A percentile compares a stretch with the other conserved stretches of the same genome.
These are phyloP conservation scores for Parnassius smintheus DNA, from an alignment of 2,888 invertebrate species.

Conservation along the genomic window DNA sequence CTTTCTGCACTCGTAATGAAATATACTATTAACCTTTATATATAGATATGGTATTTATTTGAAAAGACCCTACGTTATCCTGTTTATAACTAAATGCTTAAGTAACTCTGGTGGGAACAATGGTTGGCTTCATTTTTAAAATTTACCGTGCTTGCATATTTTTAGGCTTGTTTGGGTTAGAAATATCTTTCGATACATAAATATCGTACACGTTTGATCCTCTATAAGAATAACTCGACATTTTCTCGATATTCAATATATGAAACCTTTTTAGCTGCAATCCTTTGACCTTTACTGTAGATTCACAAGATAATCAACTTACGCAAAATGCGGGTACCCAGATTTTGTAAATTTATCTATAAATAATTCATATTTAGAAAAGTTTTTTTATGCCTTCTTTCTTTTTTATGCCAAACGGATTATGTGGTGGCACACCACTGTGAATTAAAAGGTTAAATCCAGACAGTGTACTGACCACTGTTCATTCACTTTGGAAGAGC, in stretches of 20 bases:
- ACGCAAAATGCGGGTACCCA: constrained; percentile 3
- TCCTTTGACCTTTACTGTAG: not conserved
- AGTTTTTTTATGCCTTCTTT: constrained; percentile 4
- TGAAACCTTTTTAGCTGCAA: constrained; percentile 17
- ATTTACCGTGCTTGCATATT: too few relatives aligned
- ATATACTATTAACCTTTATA: too few relatives aligned
- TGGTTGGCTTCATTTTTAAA: too few relatives aligned
- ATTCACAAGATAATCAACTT: constrained; percentile 25
- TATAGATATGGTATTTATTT: too few relatives aligned
- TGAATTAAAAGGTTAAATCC: not conserved
- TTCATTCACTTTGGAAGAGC: too few relatives aligned
- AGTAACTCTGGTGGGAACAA: too few relatives aligned
- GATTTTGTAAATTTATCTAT: constrained; percentile 12
- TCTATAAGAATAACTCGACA: not conserved
- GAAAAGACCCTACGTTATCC: too few relatives aligned
- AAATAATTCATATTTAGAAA: not conserved
- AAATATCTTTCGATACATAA: not conserved
- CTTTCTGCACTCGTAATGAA: too few relatives aligned
- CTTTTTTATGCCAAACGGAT: not conserved
- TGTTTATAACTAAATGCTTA: too few relatives aligned
- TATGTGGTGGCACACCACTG: not conserved
- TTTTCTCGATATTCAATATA: constrained; percentile 14
- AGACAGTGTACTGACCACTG: too few relatives aligned
- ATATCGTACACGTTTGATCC: not conserved
- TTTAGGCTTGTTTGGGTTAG: too few relatives aligned